A percentile compares a stretch with the other conserved stretches of the same genome.
Evolutionary conservation across 2,797 vertebrate genomes (phyloP).

Genomic region (Neoniphon sammara): DNA sequence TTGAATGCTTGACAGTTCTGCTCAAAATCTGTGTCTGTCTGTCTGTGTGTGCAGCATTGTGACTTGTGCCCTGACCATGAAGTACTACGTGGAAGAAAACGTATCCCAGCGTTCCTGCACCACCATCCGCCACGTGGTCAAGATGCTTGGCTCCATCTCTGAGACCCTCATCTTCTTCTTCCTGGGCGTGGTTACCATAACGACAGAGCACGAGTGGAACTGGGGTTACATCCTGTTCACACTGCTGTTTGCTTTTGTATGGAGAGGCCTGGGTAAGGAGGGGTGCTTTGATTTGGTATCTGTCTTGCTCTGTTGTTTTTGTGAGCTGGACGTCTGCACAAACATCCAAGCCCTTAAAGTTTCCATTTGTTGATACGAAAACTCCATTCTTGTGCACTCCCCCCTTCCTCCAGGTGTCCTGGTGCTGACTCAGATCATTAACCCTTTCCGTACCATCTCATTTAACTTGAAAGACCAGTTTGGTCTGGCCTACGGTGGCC

Average conservation of each 20-base stretch:
- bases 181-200: constrained; percentile 95
- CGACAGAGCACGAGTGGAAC: constrained; percentile 96
- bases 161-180: constrained; percentile 99
- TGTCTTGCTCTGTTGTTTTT: neutral
- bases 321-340: neutral
- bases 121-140: constrained; percentile 95
- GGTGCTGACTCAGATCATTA: constrained; percentile 95
- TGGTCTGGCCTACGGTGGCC: constrained; percentile 94
- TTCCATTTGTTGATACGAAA: neutral
- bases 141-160: constrained; percentile 95
- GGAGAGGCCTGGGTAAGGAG: constrained; percentile 91
- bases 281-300: neutral
- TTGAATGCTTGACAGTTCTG: neutral
- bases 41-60: constrained; percentile 87
- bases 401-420: constrained; percentile 85
- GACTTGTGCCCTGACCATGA: constrained; percentile 97
- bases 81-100: constrained; percentile 97
- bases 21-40: too few species aligned
- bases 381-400: constrained; percentile 17
- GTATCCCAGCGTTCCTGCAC: constrained; percentile 97
- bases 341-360: neutral
- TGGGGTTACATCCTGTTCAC: constrained; percentile 97
- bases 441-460: constrained; percentile 94
- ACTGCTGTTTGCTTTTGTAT: constrained; percentile 92
- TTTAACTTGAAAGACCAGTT: constrained; percentile 97